These are phyloP conservation scores for Dermatemys mawii DNA, from an alignment of 2,113 vertebrate species.

Conservation along the genomic window DNA sequence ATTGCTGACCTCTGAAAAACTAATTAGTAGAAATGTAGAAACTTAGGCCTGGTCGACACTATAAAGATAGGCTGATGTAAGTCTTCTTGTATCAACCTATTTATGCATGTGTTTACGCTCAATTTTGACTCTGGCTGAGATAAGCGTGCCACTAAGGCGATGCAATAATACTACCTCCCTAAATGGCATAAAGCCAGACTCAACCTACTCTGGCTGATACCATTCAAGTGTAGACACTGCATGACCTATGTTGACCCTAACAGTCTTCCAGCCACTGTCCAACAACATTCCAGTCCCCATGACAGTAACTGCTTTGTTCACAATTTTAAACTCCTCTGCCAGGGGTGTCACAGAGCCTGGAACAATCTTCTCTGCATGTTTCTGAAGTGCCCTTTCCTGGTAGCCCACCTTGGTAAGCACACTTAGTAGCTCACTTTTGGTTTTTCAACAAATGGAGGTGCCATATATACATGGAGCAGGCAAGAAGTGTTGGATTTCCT, in stretches of 20 bases:
- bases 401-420: not conserved
- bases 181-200: too few relatives aligned
- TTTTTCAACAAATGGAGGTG: not conserved
- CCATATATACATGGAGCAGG: not conserved
- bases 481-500: not conserved
- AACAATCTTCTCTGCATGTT: not conserved
- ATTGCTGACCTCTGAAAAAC: constrained; percentile 50
- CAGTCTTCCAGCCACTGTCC: not conserved
- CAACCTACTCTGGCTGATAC: not conserved
- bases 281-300: not conserved
- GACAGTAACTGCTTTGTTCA: not conserved
- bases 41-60: not conserved
- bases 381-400: not conserved
- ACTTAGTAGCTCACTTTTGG: not conserved
- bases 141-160: not conserved
- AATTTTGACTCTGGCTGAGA: not conserved
- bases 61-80: not conserved
- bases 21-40: constrained; percentile 24
- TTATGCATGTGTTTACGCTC: not conserved
- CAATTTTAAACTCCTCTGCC: not conserved
- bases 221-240: too few relatives aligned
- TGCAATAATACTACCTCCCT: not conserved
- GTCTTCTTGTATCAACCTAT: not conserved
- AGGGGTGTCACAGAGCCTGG: not conserved
- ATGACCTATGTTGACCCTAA: not conserved